Base-by-base conservation (phyloP, 2,113 vertebrate species). In the Amia ocellicauda region DNA sequence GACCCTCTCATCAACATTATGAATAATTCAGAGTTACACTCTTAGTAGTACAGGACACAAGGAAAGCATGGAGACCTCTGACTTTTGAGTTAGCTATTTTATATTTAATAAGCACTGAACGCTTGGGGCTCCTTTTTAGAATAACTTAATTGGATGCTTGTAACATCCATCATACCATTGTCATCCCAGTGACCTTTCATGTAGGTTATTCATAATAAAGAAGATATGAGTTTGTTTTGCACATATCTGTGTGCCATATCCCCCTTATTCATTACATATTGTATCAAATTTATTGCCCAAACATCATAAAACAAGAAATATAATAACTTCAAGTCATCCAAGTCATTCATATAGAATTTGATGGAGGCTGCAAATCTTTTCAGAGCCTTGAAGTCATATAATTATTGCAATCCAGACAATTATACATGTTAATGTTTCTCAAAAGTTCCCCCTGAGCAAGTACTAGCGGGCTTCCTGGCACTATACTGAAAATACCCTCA, bases 141-240 rank as follows among this genome's bases (percentile, higher is more conserved):
- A 80, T 75, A 78, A 83, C 85, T 86, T 89, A 89, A 89, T 90
- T 89, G 86, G 87, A 85, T 81, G 65, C 83, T 67, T 75, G 81
- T 84, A 85, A 83, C 86, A 89, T 90, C 87, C 84, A 88, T 90
- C 86, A 89, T 82, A 53, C 69, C 70, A 82, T 89, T 90, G 87
- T 88, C 87, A 88, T 88, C 84, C 72, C 66, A 45, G 71, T 90
- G 87, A 90, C 89, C 89, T 89, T 90, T 89, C 80, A 65, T 72
- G 76, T 58, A 80, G 75, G 60, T 83, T 81, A 90, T 90, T 87
- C 86, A 89, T 89, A 89, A 88, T 83, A 86, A 86, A 80, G 85
- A 85, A 87, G 83, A 88, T 86, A 83, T 79, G 78, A 79, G 80
- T 81, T 69, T 70, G 73, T 74, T 72, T 79, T 78, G 67, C 80